phyloP scores from a whole-genome alignment of 2,113 vertebrate species.

The Limnothrissa miodon region DNA sequence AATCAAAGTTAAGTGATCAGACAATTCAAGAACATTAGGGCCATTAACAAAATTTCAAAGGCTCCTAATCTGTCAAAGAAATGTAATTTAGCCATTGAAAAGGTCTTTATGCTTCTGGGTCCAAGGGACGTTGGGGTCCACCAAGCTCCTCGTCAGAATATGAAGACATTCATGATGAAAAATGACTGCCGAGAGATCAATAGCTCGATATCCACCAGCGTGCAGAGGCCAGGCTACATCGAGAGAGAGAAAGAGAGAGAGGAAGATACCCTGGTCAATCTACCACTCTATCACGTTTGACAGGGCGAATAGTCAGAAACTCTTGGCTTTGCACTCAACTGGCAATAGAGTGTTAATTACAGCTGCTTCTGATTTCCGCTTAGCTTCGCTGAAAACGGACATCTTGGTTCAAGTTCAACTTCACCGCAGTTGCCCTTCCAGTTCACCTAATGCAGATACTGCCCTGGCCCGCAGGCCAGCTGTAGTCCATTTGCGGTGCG shows the following conservation, averaged over 20 bases:
- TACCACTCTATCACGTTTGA: neutral
- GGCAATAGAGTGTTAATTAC: neutral
- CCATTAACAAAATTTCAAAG: slow-evolving; percentile 72
- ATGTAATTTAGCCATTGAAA: slow-evolving; percentile 68
- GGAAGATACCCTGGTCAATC: neutral
- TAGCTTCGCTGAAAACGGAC: neutral
- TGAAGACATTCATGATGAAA: slow-evolving; percentile 8
- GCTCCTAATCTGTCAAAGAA: slow-evolving; percentile 66
- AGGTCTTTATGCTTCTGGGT: slow-evolving; percentile 58
- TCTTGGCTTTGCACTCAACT: neutral
- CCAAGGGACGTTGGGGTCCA: slow-evolving; percentile 34
- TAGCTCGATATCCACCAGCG: neutral
- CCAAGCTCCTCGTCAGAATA: slow-evolving; percentile 9
- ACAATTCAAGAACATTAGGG: slow-evolving; percentile 62
- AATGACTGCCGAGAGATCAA: neutral
- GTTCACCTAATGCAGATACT: slow-evolving; percentile 27
- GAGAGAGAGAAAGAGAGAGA: no score
- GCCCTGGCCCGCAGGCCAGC: slow-evolving; percentile 13
- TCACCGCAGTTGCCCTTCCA: slow-evolving; percentile 17
- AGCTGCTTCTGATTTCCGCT: neutral
- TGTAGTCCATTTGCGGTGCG: slow-evolving; percentile 44
- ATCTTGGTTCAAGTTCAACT: neutral
- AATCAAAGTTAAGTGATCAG: slow-evolving; percentile 66
- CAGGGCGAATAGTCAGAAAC: neutral
- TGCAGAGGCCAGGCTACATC: neutral